These are phyloP conservation scores for Melanostoma mellinum DNA, from an alignment of 2,888 invertebrate genomes.

Conservation along the genomic window DNA sequence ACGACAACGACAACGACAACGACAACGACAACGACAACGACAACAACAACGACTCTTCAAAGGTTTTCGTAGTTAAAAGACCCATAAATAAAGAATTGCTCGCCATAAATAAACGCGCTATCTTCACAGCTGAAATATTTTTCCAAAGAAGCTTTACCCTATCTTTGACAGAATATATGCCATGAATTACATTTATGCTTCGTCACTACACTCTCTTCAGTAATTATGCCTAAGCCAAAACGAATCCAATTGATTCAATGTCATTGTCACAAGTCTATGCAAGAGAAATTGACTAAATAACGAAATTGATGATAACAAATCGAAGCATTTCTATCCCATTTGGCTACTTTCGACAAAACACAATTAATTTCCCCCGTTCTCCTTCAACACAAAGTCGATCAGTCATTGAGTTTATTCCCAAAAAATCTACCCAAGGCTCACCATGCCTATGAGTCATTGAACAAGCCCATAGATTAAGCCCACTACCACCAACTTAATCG, in stretches of 20 bases:
- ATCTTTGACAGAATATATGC: too few relatives aligned
- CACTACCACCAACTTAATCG: constrained; percentile 2
- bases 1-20: too few relatives aligned
- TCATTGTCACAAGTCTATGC: constrained; percentile 8
- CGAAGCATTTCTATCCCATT: constrained; percentile 39
- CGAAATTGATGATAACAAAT: constrained; percentile 41
- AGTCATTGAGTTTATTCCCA: constrained; percentile 44
- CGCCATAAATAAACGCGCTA: too few relatives aligned
- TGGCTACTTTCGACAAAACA: constrained; percentile 39
- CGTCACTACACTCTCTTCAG: too few relatives aligned
- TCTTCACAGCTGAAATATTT: too few relatives aligned
- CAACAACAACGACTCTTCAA: too few relatives aligned
- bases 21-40: too few relatives aligned
- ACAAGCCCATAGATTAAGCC: constrained; percentile 23
- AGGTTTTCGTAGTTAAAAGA: too few relatives aligned
- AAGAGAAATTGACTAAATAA: constrained; percentile 28
- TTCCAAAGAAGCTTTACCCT: too few relatives aligned
- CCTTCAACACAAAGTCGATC: constrained; percentile 51
- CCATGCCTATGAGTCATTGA: constrained; percentile 33
- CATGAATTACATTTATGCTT: too few relatives aligned
- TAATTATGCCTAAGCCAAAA: not conserved
- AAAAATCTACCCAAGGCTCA: not conserved
- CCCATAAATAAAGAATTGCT: too few relatives aligned
- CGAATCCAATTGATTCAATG: constrained; percentile 13
- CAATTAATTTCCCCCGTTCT: constrained; percentile 59